phyloP scores from a whole-genome alignment of 2,113 vertebrate genomes.

The Equus przewalskii region DNA sequence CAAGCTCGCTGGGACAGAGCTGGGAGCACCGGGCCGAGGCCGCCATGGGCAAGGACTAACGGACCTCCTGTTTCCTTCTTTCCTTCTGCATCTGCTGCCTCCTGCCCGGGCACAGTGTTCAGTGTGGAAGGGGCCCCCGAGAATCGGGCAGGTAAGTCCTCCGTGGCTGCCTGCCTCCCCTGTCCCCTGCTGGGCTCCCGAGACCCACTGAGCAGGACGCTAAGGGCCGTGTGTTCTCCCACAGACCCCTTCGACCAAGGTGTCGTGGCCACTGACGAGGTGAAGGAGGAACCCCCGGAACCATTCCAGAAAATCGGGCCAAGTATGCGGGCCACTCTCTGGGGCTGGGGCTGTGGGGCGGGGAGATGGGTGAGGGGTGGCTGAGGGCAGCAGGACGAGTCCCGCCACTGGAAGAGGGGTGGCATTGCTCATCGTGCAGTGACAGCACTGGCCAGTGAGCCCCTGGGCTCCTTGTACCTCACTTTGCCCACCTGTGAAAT shows the following conservation, averaged over 20 bases:
- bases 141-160: constrained; percentile 89
- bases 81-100: constrained; percentile 57
- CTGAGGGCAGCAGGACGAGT: not conserved
- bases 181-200: not conserved
- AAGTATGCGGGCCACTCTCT: constrained; percentile 91
- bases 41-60: constrained; percentile 60
- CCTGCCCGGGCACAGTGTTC: constrained; percentile 86
- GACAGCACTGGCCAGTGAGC: not conserved
- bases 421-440: not conserved
- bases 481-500: not conserved
- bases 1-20: not conserved
- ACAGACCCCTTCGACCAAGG: constrained; percentile 98
- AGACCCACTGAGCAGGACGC: not conserved
- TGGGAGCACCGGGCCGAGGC: not conserved
- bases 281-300: constrained; percentile 97
- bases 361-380: not conserved
- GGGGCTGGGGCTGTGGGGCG: not conserved
- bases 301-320: constrained; percentile 98
- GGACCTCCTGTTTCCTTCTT: constrained; percentile 84
- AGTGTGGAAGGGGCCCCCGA: constrained; percentile 91
- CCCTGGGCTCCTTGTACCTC: not conserved
- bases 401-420: not conserved
- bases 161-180: not conserved
- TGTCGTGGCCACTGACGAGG: constrained; percentile 93
- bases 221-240: constrained; percentile 81